A percentile compares a stretch with the other conserved stretches of the same genome.
phyloP scores from a whole-genome alignment of 1,140 invertebrate species.

The Drosophila miranda region DNA sequence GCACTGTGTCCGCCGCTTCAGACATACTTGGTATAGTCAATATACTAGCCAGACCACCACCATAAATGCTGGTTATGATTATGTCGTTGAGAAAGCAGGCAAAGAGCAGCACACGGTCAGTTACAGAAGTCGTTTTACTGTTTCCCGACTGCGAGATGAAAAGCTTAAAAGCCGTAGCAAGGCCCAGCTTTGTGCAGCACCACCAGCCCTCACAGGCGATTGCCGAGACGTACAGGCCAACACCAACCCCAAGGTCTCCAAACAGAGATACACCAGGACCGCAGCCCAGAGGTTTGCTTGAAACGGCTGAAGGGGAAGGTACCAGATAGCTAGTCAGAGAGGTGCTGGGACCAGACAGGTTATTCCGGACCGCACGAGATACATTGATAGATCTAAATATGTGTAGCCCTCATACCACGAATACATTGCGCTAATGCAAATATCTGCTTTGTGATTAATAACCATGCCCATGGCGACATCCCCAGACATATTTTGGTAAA shows the following conservation, averaged over 20 bases:
- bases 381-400: constrained; percentile 72
- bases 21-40: constrained; percentile 72
- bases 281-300: constrained; percentile 64
- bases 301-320: constrained; percentile 71
- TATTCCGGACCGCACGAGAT: constrained; percentile 68
- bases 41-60: constrained; percentile 74
- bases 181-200: constrained; percentile 35
- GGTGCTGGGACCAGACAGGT: constrained; percentile 75
- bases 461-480: constrained; percentile 72
- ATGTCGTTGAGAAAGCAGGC: constrained; percentile 77
- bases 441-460: constrained; percentile 60
- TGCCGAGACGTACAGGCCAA: constrained; percentile 23
- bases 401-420: constrained; percentile 68
- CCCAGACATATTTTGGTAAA: constrained; percentile 70
- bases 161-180: constrained; percentile 60
- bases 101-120: constrained; percentile 69
- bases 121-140: constrained; percentile 44
- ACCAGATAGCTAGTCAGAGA: constrained; percentile 65
- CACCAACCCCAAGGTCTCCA: constrained; percentile 58
- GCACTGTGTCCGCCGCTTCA: constrained; percentile 65
- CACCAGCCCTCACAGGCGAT: constrained; percentile 28
- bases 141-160: constrained; percentile 71
- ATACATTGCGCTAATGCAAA: constrained; percentile 75
- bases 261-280: constrained; percentile 53
- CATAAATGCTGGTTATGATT: constrained; percentile 78